Conservation (phyloP, 2,113 vertebrate species). For the Etheostoma cragini region DNA sequence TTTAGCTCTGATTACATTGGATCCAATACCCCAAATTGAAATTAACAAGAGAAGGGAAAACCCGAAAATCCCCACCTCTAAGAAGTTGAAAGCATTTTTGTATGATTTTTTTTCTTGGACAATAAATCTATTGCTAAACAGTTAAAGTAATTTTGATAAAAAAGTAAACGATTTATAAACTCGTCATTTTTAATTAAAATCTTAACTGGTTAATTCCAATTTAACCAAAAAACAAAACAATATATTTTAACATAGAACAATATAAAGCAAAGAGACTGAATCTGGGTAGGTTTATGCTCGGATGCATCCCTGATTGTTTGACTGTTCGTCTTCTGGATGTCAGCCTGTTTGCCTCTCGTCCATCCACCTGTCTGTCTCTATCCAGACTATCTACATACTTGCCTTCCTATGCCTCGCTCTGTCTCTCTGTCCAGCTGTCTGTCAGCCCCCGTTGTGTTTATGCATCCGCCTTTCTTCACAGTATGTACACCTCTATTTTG, state of each 20-base stretch:
- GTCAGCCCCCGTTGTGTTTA: slow-evolving; percentile 28
- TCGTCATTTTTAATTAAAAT: background rate
- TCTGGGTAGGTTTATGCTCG: background rate
- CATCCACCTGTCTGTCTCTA: background rate
- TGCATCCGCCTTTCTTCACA: slow-evolving; percentile 45
- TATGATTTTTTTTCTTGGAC: too few relatives aligned
- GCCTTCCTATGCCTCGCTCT: slow-evolving; percentile 8
- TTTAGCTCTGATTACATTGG: background rate
- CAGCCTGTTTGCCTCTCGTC: slow-evolving; percentile 13
- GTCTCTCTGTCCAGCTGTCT: slow-evolving; percentile 31
- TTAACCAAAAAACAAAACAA: background rate
- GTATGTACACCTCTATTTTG: slow-evolving; percentile 28
- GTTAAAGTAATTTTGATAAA: background rate
- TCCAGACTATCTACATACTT: slow-evolving; percentile 15
- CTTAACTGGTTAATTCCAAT: background rate
- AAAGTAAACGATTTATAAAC: background rate
- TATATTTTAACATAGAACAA: background rate
- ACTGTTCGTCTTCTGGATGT: slow-evolving; percentile 3
- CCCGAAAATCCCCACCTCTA: background rate
- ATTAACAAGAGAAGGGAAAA: background rate
- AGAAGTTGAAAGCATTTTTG: too few relatives aligned
- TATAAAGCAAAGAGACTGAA: background rate
- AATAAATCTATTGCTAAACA: background rate
- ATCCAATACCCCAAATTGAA: background rate
- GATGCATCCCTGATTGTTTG: background rate